A percentile compares a stretch with the other conserved stretches of the same genome.
Conservation (phyloP, 2,113 vertebrate genomes). For the Lathamus discolor region DNA sequence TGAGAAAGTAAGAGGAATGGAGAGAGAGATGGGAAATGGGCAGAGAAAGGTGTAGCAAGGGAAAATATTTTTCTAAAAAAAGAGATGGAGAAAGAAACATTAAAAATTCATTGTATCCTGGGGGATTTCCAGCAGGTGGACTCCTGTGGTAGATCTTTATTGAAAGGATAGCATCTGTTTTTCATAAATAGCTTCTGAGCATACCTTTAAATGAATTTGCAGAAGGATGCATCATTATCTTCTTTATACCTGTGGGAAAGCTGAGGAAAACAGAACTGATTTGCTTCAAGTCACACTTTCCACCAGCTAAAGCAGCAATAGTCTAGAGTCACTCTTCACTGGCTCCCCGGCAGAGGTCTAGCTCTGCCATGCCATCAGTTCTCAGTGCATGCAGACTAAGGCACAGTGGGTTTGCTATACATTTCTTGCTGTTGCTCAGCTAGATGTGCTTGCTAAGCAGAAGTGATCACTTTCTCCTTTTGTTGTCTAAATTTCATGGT, state of each 20-base stretch:
- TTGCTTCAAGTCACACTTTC: slow-evolving; percentile 31
- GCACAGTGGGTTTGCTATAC: background rate
- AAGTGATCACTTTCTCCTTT: background rate
- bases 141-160: background rate
- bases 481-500: background rate
- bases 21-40: background rate
- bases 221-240: slow-evolving; percentile 24
- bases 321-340: slow-evolving; percentile 22
- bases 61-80: background rate
- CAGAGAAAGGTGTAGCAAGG: background rate
- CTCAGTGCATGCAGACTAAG: background rate
- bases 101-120: background rate
- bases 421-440: background rate
- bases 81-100: background rate
- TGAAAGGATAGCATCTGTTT: slow-evolving; percentile 6
- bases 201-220: slow-evolving; percentile 29
- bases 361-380: background rate
- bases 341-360: slow-evolving; percentile 21
- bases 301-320: background rate
- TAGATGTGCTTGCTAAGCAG: background rate
- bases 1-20: background rate
- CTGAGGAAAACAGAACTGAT: slow-evolving; percentile 23
- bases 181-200: background rate
- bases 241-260: slow-evolving; percentile 35
- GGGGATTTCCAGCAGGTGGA: background rate